Evolutionary conservation across 2,888 invertebrate species (phyloP), one percentile per base, ranked within the genome.

Genomic region (Chloroclystis v-ata): DNA sequence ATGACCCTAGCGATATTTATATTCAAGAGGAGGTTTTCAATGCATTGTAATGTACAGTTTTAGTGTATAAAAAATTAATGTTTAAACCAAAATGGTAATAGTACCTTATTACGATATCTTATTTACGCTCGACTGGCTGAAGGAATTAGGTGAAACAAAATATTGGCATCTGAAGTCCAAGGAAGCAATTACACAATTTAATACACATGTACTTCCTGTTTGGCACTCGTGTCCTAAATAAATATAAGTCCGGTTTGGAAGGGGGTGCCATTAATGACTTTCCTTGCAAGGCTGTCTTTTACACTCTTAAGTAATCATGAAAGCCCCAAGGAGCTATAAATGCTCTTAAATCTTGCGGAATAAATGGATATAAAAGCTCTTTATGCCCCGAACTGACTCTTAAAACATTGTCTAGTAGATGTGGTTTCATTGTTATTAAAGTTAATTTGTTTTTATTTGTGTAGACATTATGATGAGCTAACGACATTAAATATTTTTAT

Each of bases 181-280:
- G 45, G 42, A 49, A 33, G 38, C 33, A 29, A 25, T 45, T 26
- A 39, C 39, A 32, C 24, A 10, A 37, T 25, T 32, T n/a, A 28
- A 42, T 37, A 41, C 49, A 38, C 49, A 38, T 38, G 45, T 33
- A 33, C 24, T 38, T 49, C 41, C 38, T 49, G 43, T 37, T 47
- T 42, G 39, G 28, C 33, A 46, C 46, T 47, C 57, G 53, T 52
- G 59, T 42, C 61, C 61, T 54, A 60, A 51, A 59, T 61, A 59
- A 55, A 49, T 53, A 47, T 54, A 51, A 55, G 52, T 49, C 54
- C 51, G 51, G 46, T 54, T 47, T 54, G 40, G 47, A 54, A 39
- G 43, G 40, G 45, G 54, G 47, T 49, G 41, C 54, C 46, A 47
- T 43, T 20, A 38, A 37, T 49, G 58, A 37, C 60, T 59, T 63